Base-by-base conservation (phyloP, 2,888 invertebrate species). In the Drosophila pullipes region DNA sequence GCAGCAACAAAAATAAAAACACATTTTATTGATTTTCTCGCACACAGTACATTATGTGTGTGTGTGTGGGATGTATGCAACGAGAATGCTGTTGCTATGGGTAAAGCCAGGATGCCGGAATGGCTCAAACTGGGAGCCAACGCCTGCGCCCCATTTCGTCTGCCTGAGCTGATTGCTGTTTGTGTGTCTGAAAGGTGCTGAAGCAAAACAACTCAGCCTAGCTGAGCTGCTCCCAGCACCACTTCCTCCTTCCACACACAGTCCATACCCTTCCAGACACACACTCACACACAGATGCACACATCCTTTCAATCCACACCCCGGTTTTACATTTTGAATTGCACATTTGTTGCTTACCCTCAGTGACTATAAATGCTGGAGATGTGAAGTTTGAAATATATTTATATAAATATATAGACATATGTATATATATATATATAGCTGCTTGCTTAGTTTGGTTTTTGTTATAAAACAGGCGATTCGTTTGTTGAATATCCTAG, bases 21-120 rank as follows among this genome's bases (percentile, higher is more conserved):
- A 91, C 73, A 81, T 75, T 88, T 85, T 88, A 88, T 88, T 91
- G 88, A 88, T 91, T 88, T 91, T 90, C 81, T 78, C 73, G 73
- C 74, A 84, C 64, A 61, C 72, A 49, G 58, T 64, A 57, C 47
- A 70, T 80, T 58, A 67, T 69, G 53, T 44, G 50, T 59, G 44
- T 30, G 41, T 68, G 61, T 18, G 9, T 50, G 30, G 4, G 33
- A 35, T 55, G 50, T 76, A 57, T 69, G 61, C 61, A 65, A 50
- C 35, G 49, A 70, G 76, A 76, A 72, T 83, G 85, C 77, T 83
- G 83, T 75, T 81, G 82, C 82, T 70, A 82, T 70, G 75, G 75
- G 41, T 54, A 41, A 47, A 65, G 58, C 22, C 76, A 63, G 57
- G 39, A 59, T 63, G 35, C 60, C 53, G 62, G 39, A 25, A 44